Conservation (phyloP, 2,888 invertebrate genomes). For the Nymphalis urticae region DNA sequence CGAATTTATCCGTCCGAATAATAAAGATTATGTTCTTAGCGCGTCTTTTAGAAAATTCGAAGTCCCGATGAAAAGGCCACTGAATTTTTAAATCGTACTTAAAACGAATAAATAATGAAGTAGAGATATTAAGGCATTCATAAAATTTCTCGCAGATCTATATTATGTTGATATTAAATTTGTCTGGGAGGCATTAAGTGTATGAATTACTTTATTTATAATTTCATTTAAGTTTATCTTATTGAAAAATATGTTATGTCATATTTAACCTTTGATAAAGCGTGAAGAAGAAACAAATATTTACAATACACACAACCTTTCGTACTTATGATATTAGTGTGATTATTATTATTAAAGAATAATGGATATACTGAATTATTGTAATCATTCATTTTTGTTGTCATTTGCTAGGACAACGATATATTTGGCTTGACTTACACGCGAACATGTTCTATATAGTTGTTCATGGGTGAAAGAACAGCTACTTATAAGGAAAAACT, state of each 20-base stretch:
- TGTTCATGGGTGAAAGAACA: too few relatives aligned
- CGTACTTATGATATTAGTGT: too few relatives aligned
- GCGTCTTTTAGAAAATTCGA: constrained; percentile 16
- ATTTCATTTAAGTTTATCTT: not conserved
- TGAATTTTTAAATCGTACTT: constrained; percentile 24
- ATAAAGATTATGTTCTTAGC: constrained; percentile 1
- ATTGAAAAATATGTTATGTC: not conserved
- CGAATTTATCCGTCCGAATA: not conserved
- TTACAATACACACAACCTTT: too few relatives aligned
- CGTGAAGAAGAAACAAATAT: too few relatives aligned
- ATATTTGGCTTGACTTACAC: too few relatives aligned
- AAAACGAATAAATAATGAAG: constrained; percentile 32
- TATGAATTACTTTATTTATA: not conserved
- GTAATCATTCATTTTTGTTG: too few relatives aligned
- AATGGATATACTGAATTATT: too few relatives aligned
- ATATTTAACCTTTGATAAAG: too few relatives aligned
- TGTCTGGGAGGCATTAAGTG: not conserved
- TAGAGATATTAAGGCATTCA: constrained; percentile 30
- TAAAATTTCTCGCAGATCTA: constrained; percentile 24
- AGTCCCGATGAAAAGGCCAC: constrained; percentile 8
- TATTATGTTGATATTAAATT: constrained; percentile 10
- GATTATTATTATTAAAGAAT: too few relatives aligned
- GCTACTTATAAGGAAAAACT: too few relatives aligned
- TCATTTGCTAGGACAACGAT: too few relatives aligned
- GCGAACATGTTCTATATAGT: too few relatives aligned